Evolutionary conservation across 1,140 invertebrate species (phyloP).

Genomic region (Babylonia areolata): DNA sequence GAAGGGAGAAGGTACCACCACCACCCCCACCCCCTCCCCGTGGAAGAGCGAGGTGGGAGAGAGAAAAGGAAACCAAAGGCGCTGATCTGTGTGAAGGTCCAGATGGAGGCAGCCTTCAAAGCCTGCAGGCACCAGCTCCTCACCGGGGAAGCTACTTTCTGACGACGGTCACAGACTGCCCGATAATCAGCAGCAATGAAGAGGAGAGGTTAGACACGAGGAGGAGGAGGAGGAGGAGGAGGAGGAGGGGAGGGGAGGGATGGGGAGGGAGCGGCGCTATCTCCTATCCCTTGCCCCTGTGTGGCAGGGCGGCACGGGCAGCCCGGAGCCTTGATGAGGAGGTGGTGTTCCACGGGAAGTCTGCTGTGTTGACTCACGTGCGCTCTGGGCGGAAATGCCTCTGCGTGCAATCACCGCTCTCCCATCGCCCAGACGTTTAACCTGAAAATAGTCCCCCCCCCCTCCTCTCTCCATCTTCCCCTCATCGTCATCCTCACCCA

Average conservation of each 20-base stretch:
- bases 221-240: background rate
- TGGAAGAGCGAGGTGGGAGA: background rate
- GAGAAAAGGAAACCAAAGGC: background rate
- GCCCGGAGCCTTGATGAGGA: slow-evolving; percentile 12
- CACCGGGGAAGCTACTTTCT: background rate
- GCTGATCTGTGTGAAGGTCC: background rate
- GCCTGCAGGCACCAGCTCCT: background rate
- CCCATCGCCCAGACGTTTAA: slow-evolving; percentile 35
- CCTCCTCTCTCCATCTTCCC: background rate
- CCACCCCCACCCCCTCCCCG: too few relatives aligned
- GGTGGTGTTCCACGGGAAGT: background rate
- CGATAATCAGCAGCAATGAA: background rate
- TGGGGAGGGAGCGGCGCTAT: background rate
- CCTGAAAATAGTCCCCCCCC: slow-evolving; percentile 36
- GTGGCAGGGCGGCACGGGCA: background rate
- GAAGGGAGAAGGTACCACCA: background rate
- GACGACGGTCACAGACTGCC: background rate
- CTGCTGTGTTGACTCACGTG: slow-evolving; percentile 40
- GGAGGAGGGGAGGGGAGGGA: too few relatives aligned
- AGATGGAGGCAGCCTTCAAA: too few relatives aligned
- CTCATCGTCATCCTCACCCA: background rate
- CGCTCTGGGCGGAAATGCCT: slow-evolving; percentile 33
- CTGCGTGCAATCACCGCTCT: slow-evolving; percentile 25
- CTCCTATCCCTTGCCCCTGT: background rate
- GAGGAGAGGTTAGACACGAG: slow-evolving; percentile 25